These are phyloP conservation scores for Rhaphigaster nebulosa DNA, from an alignment of 2,888 invertebrate species.

Conservation along the genomic window DNA sequence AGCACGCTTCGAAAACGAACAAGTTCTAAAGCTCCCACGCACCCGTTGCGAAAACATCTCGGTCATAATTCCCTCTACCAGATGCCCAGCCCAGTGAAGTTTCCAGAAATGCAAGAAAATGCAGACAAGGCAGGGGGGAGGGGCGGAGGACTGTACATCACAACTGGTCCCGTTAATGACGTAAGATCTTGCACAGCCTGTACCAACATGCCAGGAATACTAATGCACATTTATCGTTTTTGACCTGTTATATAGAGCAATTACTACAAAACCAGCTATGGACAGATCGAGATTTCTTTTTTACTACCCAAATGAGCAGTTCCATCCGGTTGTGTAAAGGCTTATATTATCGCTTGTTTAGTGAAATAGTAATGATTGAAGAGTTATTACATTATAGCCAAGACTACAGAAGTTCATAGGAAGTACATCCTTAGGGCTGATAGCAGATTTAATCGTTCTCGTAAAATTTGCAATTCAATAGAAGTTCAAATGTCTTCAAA, in stretches of 20 bases:
- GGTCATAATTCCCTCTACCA: background rate
- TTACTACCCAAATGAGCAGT: background rate
- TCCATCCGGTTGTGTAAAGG: background rate
- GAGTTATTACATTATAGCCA: background rate
- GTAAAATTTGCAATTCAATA: background rate
- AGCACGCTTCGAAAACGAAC: background rate
- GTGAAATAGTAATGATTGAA: background rate
- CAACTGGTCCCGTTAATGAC: conserved; percentile 23
- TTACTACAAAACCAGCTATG: background rate
- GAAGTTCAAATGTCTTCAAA: background rate
- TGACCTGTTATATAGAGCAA: conserved; percentile 3
- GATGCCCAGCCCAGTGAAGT: background rate
- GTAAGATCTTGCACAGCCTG: background rate
- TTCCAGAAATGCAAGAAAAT: conserved; percentile 33
- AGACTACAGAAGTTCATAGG: background rate
- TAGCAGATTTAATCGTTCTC: background rate
- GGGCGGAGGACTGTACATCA: background rate
- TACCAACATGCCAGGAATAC: conserved; percentile 24
- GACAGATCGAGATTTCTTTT: background rate
- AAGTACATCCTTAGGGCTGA: background rate
- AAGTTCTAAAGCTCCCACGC: background rate
- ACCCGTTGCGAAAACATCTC: background rate
- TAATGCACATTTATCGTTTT: conserved; percentile 25
- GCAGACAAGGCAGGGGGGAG: background rate
- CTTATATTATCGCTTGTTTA: background rate